phyloP scores from a whole-genome alignment of 2,797 vertebrate species.

The Threskiornis aethiopicus region DNA sequence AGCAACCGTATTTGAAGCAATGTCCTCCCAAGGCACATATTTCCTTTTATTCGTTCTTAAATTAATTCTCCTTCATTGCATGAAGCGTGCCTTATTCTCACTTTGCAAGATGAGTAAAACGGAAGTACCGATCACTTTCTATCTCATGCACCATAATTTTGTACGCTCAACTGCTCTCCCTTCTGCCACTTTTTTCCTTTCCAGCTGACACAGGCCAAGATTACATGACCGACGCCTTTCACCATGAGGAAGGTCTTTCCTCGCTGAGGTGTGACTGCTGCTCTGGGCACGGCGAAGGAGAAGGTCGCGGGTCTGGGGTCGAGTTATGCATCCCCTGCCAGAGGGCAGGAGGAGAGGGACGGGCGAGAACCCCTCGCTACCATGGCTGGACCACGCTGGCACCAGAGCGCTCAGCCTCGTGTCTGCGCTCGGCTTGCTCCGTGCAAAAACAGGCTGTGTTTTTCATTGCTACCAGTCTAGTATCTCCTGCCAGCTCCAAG shows the following conservation, averaged over 20 bases:
- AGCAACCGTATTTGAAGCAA: neutral
- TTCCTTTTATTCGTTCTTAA: conserved; percentile 46
- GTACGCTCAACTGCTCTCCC: neutral
- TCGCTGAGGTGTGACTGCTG: neutral
- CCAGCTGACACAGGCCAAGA: neutral
- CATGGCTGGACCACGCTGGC: neutral
- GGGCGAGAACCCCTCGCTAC: neutral
- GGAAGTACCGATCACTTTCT: conserved; percentile 4
- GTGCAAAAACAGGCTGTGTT: conserved; percentile 23
- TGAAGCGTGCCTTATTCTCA: conserved; percentile 16
- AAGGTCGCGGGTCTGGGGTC: neutral
- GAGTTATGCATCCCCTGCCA: fast-evolving
- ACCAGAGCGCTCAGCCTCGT: neutral
- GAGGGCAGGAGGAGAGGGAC: neutral
- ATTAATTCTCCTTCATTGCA: conserved; percentile 43
- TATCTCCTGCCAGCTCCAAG: conserved; percentile 39
- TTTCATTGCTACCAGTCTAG: neutral
- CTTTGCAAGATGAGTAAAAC: neutral
- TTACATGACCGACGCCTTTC: neutral
- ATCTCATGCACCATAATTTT: neutral
- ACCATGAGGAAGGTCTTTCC: neutral
- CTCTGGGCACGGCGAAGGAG: neutral
- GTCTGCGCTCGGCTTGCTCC: neutral
- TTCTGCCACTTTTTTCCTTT: neutral
- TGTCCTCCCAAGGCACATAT: neutral